A percentile compares a stretch with the other conserved stretches of the same genome.
These are phyloP conservation scores for Agrilus biguttatus DNA, from an alignment of 2,888 invertebrate genomes.

Conservation along the genomic window DNA sequence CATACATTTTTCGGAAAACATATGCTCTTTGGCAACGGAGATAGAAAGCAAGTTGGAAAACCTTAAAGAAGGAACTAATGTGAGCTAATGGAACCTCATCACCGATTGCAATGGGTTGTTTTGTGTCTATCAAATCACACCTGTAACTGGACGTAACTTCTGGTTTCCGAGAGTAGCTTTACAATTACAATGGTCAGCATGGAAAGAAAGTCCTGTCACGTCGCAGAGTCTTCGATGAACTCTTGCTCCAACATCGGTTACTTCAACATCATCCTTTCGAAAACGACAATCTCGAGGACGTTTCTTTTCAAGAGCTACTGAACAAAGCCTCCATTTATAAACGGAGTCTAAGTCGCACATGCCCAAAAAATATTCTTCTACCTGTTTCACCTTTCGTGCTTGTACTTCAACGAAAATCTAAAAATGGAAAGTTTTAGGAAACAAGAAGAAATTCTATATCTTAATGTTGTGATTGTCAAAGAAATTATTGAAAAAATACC, in stretches of 20 bases:
- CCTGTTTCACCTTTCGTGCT: slow-evolving; percentile 6
- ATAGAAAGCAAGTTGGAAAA: slow-evolving; percentile 31
- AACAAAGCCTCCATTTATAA: slow-evolving; percentile 30
- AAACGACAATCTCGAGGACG: slow-evolving; percentile 24
- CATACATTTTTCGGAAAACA: slow-evolving; percentile 29
- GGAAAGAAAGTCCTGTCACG: slow-evolving; percentile 21
- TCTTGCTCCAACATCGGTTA: slow-evolving; percentile 19
- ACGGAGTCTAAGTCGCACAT: slow-evolving; percentile 28
- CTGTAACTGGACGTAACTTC: slow-evolving; percentile 24
- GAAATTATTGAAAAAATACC: slow-evolving; percentile 15
- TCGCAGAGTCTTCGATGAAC: slow-evolving; percentile 34
- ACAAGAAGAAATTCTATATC: too few relatives aligned
- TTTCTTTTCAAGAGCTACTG: slow-evolving; percentile 19
- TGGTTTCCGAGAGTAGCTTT: slow-evolving; percentile 18
- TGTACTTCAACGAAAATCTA: slow-evolving; percentile 25
- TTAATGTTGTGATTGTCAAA: too few relatives aligned
- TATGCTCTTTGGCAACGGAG: slow-evolving; percentile 26
- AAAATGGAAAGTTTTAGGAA: slow-evolving; percentile 1
- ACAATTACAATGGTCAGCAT: slow-evolving; percentile 21
- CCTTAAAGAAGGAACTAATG: slow-evolving; percentile 15
- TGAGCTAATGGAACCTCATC: too few relatives aligned
- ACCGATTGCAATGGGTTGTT: too few relatives aligned
- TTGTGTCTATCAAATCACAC: slow-evolving; percentile 11
- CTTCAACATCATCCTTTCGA: slow-evolving; percentile 19
- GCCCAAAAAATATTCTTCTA: slow-evolving; percentile 30